Evolutionary conservation across 2,888 invertebrate species (phyloP), one percentile per base, ranked within the genome.

Genomic region (Pachliopta kotzebuea): DNA sequence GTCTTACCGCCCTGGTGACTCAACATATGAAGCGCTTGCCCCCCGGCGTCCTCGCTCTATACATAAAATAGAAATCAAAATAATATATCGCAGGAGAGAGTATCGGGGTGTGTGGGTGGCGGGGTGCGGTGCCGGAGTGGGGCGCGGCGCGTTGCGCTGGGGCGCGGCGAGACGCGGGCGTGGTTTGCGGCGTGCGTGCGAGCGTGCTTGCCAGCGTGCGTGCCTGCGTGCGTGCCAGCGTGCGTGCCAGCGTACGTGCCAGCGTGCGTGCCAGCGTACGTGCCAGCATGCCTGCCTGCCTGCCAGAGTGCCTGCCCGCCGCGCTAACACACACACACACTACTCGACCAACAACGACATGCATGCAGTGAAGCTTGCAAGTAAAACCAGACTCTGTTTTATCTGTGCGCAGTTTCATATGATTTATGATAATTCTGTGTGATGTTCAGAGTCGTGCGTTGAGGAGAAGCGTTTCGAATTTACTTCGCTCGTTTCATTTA

Each of bases 1-100:
- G 88, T 93, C 96, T 97, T 96, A 97, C 97, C 97, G 96, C 97
- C 97, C 96, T 98, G 98, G 92, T 96, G 95, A 92, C 95, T 94
- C 93, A 98, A 94, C 94, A 95, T 95, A 92, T 96, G 95, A 93
- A 97, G 93, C 86, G 97, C 97, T 93, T 96, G 95, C 92, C 96
- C 95, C 90, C 97, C 98, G 87, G 96, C 94, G 87, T 98, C 97
- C 94, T 97, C 96, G 94, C 97, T 97, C 97, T 98, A 95, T 92
- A 94, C 91, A 93, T 90, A 91, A 92, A 91, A 92, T 88, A 91
- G 84, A 91, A 90, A 90, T 90, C 86, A 90, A 90, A 90, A 91
- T 88, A 91, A 90, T 90, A 90, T 86, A 88, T 88, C 87, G 87
- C 84, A 88, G 88, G 87, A 87, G 89, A 88, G 88, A 89, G 86